A percentile compares a stretch with the other conserved stretches of the same genome.
Conservation (phyloP, 2,888 invertebrate species). For the Aphrophora alni region DNA sequence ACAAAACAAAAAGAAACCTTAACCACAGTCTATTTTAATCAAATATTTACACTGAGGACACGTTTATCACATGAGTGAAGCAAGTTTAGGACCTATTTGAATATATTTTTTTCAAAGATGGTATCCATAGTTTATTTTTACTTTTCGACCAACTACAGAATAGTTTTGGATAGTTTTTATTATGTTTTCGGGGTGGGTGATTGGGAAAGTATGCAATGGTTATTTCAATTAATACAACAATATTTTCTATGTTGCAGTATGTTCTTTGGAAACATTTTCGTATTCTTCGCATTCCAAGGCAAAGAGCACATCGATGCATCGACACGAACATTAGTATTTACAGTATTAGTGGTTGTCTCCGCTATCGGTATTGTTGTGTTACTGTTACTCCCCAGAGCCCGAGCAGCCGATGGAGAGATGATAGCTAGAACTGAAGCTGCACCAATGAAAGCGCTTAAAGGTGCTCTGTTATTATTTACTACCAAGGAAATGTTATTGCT, state of each 20-base stretch:
- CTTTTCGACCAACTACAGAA: too few relatives aligned
- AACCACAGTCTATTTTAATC: too few relatives aligned
- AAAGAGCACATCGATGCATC: conserved; percentile 72
- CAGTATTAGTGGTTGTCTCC: conserved; percentile 70
- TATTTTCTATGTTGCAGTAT: conserved; percentile 70
- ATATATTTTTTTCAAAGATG: too few relatives aligned
- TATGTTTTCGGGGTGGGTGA: too few relatives aligned
- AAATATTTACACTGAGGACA: too few relatives aligned
- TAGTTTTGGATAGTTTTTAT: too few relatives aligned
- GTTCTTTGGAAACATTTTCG: conserved; percentile 94
- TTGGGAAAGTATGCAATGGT: too few relatives aligned
- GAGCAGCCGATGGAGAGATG: conserved; percentile 55
- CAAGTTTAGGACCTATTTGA: too few relatives aligned
- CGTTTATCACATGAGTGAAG: too few relatives aligned
- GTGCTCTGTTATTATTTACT: conserved; percentile 76
- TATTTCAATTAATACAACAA: too few relatives aligned
- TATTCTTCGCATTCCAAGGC: conserved; percentile 88
- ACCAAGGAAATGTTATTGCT: conserved; percentile 86
- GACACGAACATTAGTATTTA: conserved; percentile 80
- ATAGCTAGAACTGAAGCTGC: conserved; percentile 60
- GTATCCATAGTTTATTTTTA: too few relatives aligned
- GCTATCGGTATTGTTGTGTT: conserved; percentile 63
- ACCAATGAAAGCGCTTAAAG: conserved; percentile 73
- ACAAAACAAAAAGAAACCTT: too few relatives aligned
- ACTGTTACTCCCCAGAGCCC: conserved; percentile 64